Conservation (phyloP, 2,113 vertebrate species). For the Erythrocebus patas region DNA sequence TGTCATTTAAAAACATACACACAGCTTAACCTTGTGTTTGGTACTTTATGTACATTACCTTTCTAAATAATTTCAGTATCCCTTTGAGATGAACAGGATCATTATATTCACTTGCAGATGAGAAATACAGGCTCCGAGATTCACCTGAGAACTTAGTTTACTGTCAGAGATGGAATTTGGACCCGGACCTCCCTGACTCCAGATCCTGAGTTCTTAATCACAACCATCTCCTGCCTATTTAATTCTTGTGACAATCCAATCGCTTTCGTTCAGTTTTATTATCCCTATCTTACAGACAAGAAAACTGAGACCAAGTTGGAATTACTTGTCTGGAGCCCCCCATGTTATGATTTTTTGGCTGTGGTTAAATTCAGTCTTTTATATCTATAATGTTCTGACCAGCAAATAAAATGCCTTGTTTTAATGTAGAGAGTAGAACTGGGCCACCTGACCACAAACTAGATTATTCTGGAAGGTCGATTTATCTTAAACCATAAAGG, state of each 20-base stretch:
- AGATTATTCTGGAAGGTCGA: neutral
- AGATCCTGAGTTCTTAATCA: neutral
- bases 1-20: neutral
- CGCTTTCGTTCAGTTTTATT: neutral
- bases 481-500: constrained; percentile 31
- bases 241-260: neutral
- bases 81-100: neutral
- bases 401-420: constrained; percentile 34
- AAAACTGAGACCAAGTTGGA: neutral
- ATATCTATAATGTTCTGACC: constrained; percentile 33
- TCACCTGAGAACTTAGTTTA: neutral
- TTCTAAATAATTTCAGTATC: neutral
- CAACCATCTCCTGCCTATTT: neutral
- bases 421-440: constrained; percentile 4
- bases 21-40: neutral
- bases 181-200: neutral
- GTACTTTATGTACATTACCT: neutral
- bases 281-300: neutral
- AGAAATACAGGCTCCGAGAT: neutral
- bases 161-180: neutral
- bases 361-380: constrained; percentile 40
- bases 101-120: neutral
- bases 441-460: constrained; percentile 11
- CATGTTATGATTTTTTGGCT: constrained; percentile 10
- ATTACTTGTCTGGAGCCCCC: neutral